Percentiles rank a stretch among this genome's conserved stretches.
Conservation (phyloP, 2,113 vertebrate genomes). For the Leucopternis melanops region DNA sequence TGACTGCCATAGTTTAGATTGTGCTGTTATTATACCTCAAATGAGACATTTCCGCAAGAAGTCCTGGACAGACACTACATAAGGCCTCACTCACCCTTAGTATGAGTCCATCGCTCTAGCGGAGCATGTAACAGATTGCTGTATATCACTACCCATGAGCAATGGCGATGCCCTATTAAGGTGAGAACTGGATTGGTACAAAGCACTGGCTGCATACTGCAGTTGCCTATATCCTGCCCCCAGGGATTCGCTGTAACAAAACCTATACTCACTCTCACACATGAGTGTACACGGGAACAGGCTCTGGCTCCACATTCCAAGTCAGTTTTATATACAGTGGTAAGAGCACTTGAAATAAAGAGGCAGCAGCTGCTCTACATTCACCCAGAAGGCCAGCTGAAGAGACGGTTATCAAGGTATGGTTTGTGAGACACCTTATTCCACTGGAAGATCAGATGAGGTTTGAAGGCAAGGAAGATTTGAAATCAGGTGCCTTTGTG, state of each 20-base stretch:
- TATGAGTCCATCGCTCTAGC: not conserved
- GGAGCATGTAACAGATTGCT: not conserved
- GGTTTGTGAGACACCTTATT: not conserved
- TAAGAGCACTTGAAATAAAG: conserved; percentile 72
- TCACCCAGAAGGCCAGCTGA: not conserved
- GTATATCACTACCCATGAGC: not conserved
- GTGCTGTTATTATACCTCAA: no score
- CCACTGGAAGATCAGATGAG: conserved; percentile 5
- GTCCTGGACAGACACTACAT: not conserved
- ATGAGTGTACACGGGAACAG: not conserved
- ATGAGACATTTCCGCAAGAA: no score
- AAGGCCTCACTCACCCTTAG: conserved; percentile 20
- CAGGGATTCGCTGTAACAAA: not conserved
- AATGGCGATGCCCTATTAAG: not conserved
- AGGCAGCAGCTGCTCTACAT: conserved; percentile 49
- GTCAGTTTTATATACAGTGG: conserved; percentile 18
- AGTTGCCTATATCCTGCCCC: not conserved
- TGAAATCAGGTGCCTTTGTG: conserved; percentile 81
- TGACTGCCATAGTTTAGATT: no score
- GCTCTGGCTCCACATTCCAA: conserved; percentile 35
- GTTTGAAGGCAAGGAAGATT: not conserved
- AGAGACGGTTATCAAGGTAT: not conserved
- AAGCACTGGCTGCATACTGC: not conserved
- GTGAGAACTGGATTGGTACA: not conserved
- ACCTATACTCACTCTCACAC: not conserved